Evolutionary conservation across 2,797 vertebrate species (phyloP), one percentile per base, ranked within the genome.

Genomic region (Xenentodon cancila): DNA sequence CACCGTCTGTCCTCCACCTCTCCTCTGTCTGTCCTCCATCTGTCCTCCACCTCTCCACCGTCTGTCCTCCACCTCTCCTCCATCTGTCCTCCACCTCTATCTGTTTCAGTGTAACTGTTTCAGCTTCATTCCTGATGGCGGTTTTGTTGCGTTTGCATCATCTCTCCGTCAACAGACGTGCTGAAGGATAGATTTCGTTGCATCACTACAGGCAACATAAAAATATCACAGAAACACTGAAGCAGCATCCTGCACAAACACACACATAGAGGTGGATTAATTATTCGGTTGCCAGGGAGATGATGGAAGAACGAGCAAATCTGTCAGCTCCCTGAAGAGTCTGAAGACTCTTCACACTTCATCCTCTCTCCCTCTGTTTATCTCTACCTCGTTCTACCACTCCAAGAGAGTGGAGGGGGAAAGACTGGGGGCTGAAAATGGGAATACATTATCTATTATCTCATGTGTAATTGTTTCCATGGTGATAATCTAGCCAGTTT

Each of bases 231-330:
- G 59, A 71, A 34, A 45, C 49, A 2, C 30, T 60, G 64, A 58
- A 62, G 59, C 59, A 67, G 47, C 60, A 73, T 32, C 11, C 50
- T 27, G 45, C 40, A 34, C 54, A 43, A 43, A 57, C 32, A 49
- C 58, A 49, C 58, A 50, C 27, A 53, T 16, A 64, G 69, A 76
- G 70, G 64, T 68, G 73, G 78, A 85, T 85, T 84, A 80, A 89
- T 88, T 85, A 86, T 87, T 83, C 82, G 3, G 85, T 86, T 89
- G 74, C 81, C 82, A 79, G 46, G 82, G 88, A 66, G 84, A 88
- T 77, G 77, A 85, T 84, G 81, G 81, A 80, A 73, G 85, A 88
- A 85, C 19, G 73, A 82, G 79, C 59, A 67, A 81, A 84, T 86
- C 80, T 80, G 75, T 83, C 74, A 67, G 64, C 54, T 85, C 84